Evolutionary conservation across 2,113 vertebrate species (phyloP).

Genomic region (Hippocampus comes): DNA sequence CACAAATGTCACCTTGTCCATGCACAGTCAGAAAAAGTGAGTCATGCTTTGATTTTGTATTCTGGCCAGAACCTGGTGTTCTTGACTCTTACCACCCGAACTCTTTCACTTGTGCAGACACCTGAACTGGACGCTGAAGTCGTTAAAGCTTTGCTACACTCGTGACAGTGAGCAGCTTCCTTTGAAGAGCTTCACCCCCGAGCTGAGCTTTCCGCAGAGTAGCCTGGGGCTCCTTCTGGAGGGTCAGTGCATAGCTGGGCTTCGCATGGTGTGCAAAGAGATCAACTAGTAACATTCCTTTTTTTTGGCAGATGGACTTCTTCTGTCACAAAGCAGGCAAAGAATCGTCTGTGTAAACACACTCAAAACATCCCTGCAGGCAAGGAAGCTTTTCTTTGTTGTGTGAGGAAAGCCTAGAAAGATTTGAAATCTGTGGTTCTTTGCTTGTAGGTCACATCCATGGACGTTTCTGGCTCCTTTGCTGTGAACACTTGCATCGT

Average conservation of each 20-base stretch:
- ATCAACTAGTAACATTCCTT: conserved; percentile 15
- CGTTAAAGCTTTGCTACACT: conserved; percentile 79
- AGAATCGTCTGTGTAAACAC: conserved; percentile 90
- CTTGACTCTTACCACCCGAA: background rate
- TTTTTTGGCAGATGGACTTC: conserved; percentile 81
- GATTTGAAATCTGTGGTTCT: conserved; percentile 15
- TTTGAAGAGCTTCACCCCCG: conserved; percentile 82
- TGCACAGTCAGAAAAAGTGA: conserved; percentile 96
- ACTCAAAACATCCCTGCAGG: conserved; percentile 83
- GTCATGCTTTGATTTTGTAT: conserved; percentile 10
- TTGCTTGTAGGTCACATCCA: conserved; percentile 83
- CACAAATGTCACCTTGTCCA: conserved; percentile 85
- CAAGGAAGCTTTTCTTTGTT: conserved; percentile 37
- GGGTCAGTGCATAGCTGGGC: conserved; percentile 67
- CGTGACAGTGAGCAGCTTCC: conserved; percentile 83
- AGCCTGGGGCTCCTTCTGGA: conserved; percentile 84
- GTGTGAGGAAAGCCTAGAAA: background rate
- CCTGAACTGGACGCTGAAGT: conserved; percentile 92
- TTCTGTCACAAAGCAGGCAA: conserved; percentile 95
- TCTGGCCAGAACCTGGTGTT: background rate
- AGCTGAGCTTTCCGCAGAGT: conserved; percentile 87
- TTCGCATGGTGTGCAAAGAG: background rate
- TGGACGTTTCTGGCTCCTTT: conserved; percentile 82
- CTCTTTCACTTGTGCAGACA: conserved; percentile 71
- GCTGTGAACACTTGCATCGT: conserved; percentile 90